A percentile compares a stretch with the other conserved stretches of the same genome.
Evolutionary conservation across 2,888 invertebrate species (phyloP).

Genomic region (Cheilosia grossa): DNA sequence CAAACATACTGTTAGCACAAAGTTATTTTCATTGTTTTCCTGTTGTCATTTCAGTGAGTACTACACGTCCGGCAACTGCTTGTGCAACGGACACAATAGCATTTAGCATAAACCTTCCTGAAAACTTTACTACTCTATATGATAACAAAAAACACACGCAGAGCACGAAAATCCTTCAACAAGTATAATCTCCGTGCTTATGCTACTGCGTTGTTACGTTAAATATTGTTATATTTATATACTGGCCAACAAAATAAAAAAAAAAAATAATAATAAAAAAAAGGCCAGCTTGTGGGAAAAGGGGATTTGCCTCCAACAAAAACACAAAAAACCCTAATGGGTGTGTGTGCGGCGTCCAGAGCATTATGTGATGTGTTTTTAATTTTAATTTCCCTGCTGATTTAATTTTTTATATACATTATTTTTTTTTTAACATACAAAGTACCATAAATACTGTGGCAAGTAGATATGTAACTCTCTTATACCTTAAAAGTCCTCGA

Average conservation of each 20-base stretch:
- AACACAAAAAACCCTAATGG: not conserved
- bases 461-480: slow-evolving; percentile 68
- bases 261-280: not conserved
- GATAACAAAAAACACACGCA: slow-evolving; percentile 21
- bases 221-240: slow-evolving; percentile 4
- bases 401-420: not conserved
- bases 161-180: slow-evolving; percentile 42
- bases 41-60: slow-evolving; percentile 24
- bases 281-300: slow-evolving; percentile 58
- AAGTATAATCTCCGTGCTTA: slow-evolving; percentile 42
- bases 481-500: slow-evolving; percentile 84
- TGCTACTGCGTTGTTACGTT: not conserved
- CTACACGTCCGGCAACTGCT: slow-evolving; percentile 29
- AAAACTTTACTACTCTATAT: slow-evolving; percentile 14
- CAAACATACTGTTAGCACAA: slow-evolving; percentile 14
- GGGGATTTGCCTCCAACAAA: slow-evolving; percentile 43
- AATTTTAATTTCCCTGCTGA: slow-evolving; percentile 20
- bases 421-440: slow-evolving; percentile 21
- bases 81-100: slow-evolving; percentile 44
- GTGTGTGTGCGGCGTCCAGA: slow-evolving; percentile 44
- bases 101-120: slow-evolving; percentile 41
- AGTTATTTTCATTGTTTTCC: slow-evolving; percentile 12
- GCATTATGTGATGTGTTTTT: slow-evolving; percentile 49
- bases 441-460: slow-evolving; percentile 47
- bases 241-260: slow-evolving; percentile 21